phyloP scores from a whole-genome alignment of 2,888 invertebrate species.

The Anoncus sp. region DNA sequence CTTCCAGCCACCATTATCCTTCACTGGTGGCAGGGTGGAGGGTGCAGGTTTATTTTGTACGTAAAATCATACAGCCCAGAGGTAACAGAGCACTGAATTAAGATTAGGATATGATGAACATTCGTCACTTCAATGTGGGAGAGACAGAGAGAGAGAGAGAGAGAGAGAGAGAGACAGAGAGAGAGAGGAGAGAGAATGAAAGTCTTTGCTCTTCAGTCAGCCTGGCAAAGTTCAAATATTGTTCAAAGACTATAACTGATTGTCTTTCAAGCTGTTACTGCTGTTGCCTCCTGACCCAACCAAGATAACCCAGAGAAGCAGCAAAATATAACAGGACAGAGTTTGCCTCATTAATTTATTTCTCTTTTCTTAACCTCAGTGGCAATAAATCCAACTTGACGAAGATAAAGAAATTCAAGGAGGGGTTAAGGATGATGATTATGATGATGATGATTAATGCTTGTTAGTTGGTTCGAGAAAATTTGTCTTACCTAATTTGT shows the following conservation, averaged over 20 bases:
- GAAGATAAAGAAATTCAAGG: conserved; percentile 42
- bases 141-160: too few species aligned
- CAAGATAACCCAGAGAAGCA: background rate
- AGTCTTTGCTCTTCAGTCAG: background rate
- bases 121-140: conserved; percentile 25
- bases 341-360: background rate
- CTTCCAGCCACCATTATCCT: conserved; percentile 48
- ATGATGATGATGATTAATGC: conserved; percentile 1
- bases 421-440: background rate
- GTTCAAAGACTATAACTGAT: conserved; percentile 32
- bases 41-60: background rate
- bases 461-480: background rate
- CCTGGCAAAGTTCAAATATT: conserved; percentile 50
- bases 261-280: background rate
- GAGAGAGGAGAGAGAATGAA: too few species aligned
- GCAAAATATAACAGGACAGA: too few species aligned
- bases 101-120: conserved; percentile 77
- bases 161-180: too few species aligned
- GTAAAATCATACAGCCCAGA: conserved; percentile 39
- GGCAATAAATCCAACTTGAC: conserved; percentile 20
- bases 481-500: conserved; percentile 65
- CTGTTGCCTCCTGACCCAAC: background rate
- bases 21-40: background rate
- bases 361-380: conserved; percentile 25
- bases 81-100: conserved; percentile 76